Evolutionary conservation across 2,888 invertebrate genomes (phyloP).

Genomic region (Apotomis turbidana): DNA sequence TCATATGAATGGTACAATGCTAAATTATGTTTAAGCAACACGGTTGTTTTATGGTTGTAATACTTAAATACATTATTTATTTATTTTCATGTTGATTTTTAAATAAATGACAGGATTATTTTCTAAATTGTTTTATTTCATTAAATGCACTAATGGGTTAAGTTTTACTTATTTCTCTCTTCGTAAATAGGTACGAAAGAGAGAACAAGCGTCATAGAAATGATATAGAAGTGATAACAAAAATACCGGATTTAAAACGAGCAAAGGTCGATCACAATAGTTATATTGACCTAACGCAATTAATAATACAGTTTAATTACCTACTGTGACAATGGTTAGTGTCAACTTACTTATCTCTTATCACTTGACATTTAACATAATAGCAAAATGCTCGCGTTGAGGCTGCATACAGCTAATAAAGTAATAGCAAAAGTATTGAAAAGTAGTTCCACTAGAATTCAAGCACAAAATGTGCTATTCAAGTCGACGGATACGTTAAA

Average conservation of each 20-base stretch:
- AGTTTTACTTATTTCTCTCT: no score
- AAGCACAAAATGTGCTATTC: conserved; percentile 46
- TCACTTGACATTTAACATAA: conserved; percentile 41
- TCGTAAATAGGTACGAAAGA: no score
- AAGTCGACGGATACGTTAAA: conserved; percentile 56
- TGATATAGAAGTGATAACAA: not conserved
- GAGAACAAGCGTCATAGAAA: no score
- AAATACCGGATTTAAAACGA: conserved; percentile 3
- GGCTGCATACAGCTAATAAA: conserved; percentile 48
- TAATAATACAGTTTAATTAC: conserved; percentile 27
- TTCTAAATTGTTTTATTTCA: not conserved
- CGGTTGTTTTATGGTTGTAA: conserved; percentile 23
- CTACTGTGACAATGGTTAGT: conserved; percentile 25
- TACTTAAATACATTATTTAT: conserved; percentile 3
- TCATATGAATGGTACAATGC: not conserved
- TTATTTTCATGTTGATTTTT: conserved; percentile 4
- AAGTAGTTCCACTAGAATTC: conserved; percentile 46
- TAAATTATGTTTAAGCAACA: not conserved
- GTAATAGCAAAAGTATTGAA: conserved; percentile 42
- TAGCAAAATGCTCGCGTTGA: conserved; percentile 60
- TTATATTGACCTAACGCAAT: conserved; percentile 24
- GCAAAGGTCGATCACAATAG: conserved; percentile 8
- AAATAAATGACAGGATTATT: conserved; percentile 7
- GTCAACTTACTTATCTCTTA: conserved; percentile 50
- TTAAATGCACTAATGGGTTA: no score